Percentiles rank a stretch among this genome's conserved stretches.
phyloP scores from a whole-genome alignment of 2,113 vertebrate genomes.

The Syngnathus typhle region DNA sequence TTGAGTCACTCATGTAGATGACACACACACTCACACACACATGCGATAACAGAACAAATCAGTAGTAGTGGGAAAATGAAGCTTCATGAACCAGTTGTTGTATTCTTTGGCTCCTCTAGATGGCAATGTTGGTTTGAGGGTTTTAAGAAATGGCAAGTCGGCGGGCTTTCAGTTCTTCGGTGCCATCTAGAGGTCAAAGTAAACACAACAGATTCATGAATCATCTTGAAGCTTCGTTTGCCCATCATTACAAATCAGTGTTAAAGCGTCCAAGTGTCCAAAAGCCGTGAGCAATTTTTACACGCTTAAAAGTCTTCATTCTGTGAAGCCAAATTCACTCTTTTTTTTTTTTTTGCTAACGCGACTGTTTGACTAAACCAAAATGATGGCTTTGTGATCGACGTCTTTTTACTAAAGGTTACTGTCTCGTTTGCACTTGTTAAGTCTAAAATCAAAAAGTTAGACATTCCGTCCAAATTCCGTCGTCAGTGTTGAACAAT shows the following conservation, averaged over 20 bases:
- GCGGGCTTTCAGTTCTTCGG: too few species aligned
- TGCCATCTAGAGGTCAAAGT: too few species aligned
- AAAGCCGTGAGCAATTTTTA: not conserved
- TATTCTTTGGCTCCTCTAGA: too few species aligned
- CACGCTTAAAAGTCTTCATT: not conserved
- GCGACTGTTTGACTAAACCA: slow-evolving; percentile 73
- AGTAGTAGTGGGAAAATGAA: not conserved
- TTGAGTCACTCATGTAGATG: slow-evolving; percentile 81
- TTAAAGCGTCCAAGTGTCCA: not conserved
- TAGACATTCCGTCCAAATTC: not conserved
- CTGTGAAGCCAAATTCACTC: not conserved
- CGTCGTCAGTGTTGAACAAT: not conserved
- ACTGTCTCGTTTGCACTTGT: slow-evolving; percentile 46
- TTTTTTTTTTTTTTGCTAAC: slow-evolving; percentile 36
- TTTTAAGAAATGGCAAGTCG: too few species aligned
- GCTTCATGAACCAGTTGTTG: too few species aligned
- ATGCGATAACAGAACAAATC: not conserved
- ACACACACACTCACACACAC: slow-evolving; percentile 4
- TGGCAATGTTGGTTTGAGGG: too few species aligned
- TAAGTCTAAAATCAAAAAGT: slow-evolving; percentile 12
- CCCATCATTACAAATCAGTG: not conserved
- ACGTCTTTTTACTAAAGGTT: slow-evolving; percentile 39
- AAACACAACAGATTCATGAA: too few species aligned
- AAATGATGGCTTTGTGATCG: slow-evolving; percentile 46
- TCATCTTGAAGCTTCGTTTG: too few species aligned